A percentile compares a stretch with the other conserved stretches of the same genome.
These are phyloP conservation scores for Lanius collurio DNA, from an alignment of 2,113 vertebrate species.

Conservation along the genomic window DNA sequence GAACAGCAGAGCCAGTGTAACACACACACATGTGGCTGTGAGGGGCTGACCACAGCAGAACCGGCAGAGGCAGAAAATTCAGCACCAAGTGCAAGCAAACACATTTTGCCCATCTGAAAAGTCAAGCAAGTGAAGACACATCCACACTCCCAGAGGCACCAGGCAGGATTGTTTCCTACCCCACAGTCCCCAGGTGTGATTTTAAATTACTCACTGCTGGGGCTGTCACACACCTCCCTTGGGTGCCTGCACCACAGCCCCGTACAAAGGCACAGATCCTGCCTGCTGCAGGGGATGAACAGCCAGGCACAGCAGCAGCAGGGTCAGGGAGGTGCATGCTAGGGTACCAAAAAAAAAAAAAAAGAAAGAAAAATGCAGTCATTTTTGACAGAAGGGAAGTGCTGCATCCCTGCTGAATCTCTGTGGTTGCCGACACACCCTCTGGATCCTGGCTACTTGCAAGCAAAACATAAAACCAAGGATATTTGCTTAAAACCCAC, in stretches of 20 bases:
- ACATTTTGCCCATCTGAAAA: neutral
- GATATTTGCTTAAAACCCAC: constrained; percentile 49
- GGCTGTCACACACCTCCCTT: neutral
- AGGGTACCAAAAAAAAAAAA: neutral
- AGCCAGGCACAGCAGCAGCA: neutral
- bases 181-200: neutral
- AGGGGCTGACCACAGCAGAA: neutral
- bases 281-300: neutral
- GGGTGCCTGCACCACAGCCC: neutral
- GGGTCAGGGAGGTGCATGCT: fast-evolving
- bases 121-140: neutral
- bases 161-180: neutral
- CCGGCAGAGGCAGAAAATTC: neutral
- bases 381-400: neutral
- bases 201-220: neutral
- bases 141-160: neutral
- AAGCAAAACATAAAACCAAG: constrained; percentile 8
- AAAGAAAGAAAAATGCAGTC: neutral
- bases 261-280: fast-evolving
- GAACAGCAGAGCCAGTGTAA: neutral
- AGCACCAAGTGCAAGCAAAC: neutral
- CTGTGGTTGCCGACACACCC: neutral
- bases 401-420: neutral
- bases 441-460: neutral
- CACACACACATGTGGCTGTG: neutral